phyloP scores from a whole-genome alignment of 2,888 invertebrate species.

The Apotomis betuletana region DNA sequence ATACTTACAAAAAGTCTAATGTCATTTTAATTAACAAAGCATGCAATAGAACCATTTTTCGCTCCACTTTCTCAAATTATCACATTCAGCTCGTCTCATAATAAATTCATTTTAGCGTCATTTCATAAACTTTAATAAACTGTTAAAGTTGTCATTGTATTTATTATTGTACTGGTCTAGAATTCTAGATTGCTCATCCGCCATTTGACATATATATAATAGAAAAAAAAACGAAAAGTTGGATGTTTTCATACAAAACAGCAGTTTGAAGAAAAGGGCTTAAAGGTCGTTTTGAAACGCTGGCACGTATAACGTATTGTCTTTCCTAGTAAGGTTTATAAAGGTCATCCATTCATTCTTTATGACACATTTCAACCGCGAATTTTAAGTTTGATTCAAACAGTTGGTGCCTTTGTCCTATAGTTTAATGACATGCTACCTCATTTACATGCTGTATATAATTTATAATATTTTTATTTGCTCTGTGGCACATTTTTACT shows the following conservation, averaged over 20 bases:
- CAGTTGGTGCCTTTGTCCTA: not conserved
- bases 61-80: not conserved
- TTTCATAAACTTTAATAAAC: conserved; percentile 9
- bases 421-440: not conserved
- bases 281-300: not conserved
- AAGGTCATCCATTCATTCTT: too few species aligned
- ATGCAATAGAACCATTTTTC: not conserved
- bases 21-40: not conserved
- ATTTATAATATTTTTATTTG: too few species aligned
- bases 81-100: too few species aligned
- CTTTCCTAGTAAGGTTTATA: too few species aligned
- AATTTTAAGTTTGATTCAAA: too few species aligned
- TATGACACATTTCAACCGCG: not conserved
- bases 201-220: conserved; percentile 10
- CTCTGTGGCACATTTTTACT: too few species aligned
- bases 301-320: too few species aligned
- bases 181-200: conserved; percentile 13
- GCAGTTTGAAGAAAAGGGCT: not conserved
- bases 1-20: too few species aligned
- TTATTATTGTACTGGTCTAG: conserved; percentile 11
- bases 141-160: conserved; percentile 9
- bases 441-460: not conserved
- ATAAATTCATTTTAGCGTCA: conserved; percentile 1
- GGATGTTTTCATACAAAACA: conserved; percentile 5
- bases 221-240: conserved; percentile 10